phyloP scores from a whole-genome alignment of 2,797 vertebrate species.

The Todus mexicanus region DNA sequence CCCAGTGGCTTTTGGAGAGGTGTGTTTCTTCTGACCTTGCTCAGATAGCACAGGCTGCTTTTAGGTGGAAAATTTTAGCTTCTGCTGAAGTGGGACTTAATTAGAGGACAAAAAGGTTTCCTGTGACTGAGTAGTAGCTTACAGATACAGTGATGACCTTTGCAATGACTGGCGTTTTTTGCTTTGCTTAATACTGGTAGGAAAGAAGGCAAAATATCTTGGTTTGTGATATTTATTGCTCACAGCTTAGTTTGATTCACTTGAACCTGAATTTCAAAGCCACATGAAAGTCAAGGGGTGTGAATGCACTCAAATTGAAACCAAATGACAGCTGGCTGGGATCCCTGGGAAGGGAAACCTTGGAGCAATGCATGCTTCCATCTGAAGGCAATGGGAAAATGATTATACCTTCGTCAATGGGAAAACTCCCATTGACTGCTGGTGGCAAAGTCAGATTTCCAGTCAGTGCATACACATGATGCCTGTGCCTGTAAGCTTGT shows the following conservation, averaged over 20 bases:
- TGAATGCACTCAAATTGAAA: background rate
- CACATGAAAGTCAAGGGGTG: background rate
- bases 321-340: background rate
- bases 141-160: background rate
- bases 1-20: background rate
- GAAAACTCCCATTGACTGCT: background rate
- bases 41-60: background rate
- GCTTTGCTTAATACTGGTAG: background rate
- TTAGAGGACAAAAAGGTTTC: background rate
- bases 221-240: background rate
- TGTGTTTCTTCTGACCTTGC: background rate
- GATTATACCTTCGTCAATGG: background rate
- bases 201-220: background rate
- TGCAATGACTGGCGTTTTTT: background rate
- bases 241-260: background rate
- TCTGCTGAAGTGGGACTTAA: background rate
- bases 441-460: background rate
- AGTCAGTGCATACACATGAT: rapidly evolving
- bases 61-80: background rate
- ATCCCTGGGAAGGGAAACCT: background rate
- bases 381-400: background rate
- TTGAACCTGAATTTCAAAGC: slow-evolving; percentile 4
- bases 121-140: background rate
- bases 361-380: background rate
- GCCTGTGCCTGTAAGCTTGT: no score